phyloP scores from a whole-genome alignment of 1,140 invertebrate species.

The Drosophila saltans region DNA sequence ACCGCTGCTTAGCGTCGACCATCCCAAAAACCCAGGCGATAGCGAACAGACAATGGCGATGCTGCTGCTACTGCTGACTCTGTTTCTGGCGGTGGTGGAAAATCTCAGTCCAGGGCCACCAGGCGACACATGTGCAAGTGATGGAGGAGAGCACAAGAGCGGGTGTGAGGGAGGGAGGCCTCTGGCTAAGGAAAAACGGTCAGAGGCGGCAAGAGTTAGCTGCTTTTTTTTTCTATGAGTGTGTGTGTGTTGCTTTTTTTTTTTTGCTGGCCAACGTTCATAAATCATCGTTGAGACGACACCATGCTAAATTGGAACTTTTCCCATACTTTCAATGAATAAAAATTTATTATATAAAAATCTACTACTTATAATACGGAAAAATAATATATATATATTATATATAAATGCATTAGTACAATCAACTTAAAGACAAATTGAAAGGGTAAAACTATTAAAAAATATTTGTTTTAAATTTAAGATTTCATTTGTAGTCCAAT shows the following conservation, averaged over 20 bases:
- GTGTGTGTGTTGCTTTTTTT: background rate
- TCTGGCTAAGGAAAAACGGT: slow-evolving; percentile 14
- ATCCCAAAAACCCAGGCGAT: slow-evolving; percentile 30
- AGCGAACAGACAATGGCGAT: slow-evolving; percentile 47
- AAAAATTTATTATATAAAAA: slow-evolving; percentile 8
- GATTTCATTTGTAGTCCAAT: too few relatives aligned
- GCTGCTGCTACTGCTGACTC: background rate
- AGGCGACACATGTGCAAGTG: slow-evolving; percentile 23
- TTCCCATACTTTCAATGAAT: slow-evolving; percentile 62
- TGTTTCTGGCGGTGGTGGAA: slow-evolving; percentile 1
- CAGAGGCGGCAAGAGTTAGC: slow-evolving; percentile 60
- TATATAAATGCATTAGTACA: background rate
- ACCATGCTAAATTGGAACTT: slow-evolving; percentile 76
- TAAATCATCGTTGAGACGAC: slow-evolving; percentile 74
- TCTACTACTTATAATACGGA: background rate
- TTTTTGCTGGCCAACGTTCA: slow-evolving; percentile 28
- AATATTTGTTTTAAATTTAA: too few relatives aligned
- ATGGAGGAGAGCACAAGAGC: background rate
- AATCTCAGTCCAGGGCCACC: slow-evolving; percentile 15
- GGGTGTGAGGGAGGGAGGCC: background rate
- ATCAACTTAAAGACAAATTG: background rate
- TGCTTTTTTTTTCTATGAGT: slow-evolving; percentile 40
- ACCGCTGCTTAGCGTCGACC: slow-evolving; percentile 40
- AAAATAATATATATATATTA: background rate
- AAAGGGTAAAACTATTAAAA: background rate